phyloP scores from a whole-genome alignment of 2,888 invertebrate genomes.

The Crocallis elinguaria region DNA sequence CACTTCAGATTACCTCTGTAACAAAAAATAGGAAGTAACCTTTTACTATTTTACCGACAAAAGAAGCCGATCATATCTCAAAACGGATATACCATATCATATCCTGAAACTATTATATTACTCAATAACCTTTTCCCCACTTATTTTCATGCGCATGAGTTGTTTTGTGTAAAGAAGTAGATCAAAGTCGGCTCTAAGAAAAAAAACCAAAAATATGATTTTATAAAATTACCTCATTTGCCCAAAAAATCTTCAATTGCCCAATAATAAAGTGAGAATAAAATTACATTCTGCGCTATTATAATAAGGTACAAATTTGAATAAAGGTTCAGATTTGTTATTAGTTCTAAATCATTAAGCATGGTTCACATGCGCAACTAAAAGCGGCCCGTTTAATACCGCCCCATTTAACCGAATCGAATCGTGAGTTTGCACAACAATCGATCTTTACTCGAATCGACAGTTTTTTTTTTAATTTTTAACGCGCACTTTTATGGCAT shows the following conservation, averaged over 20 bases:
- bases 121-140: slow-evolving; percentile 59
- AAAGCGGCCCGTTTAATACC: slow-evolving; percentile 62
- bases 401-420: slow-evolving; percentile 81
- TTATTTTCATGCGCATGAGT: slow-evolving; percentile 66
- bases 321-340: slow-evolving; percentile 14
- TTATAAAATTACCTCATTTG: slow-evolving; percentile 26
- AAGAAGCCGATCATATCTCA: slow-evolving; percentile 56
- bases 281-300: not conserved
- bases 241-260: slow-evolving; percentile 24
- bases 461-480: slow-evolving; percentile 78
- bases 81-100: slow-evolving; percentile 79
- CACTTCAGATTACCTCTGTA: not conserved
- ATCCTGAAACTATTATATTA: slow-evolving; percentile 62
- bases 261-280: not conserved
- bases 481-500: slow-evolving; percentile 68
- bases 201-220: slow-evolving; percentile 41
- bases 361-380: slow-evolving; percentile 69
- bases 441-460: slow-evolving; percentile 78
- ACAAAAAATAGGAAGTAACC: slow-evolving; percentile 61
- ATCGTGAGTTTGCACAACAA: slow-evolving; percentile 82
- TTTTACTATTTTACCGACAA: slow-evolving; percentile 47
- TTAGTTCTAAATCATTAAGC: slow-evolving; percentile 80
- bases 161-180: slow-evolving; percentile 65
- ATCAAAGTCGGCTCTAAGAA: slow-evolving; percentile 53
- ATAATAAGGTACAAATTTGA: slow-evolving; percentile 8